Evolutionary conservation across 1,140 invertebrate species (phyloP), one percentile per base, ranked within the genome.

Genomic region (Platyscapa corneri): DNA sequence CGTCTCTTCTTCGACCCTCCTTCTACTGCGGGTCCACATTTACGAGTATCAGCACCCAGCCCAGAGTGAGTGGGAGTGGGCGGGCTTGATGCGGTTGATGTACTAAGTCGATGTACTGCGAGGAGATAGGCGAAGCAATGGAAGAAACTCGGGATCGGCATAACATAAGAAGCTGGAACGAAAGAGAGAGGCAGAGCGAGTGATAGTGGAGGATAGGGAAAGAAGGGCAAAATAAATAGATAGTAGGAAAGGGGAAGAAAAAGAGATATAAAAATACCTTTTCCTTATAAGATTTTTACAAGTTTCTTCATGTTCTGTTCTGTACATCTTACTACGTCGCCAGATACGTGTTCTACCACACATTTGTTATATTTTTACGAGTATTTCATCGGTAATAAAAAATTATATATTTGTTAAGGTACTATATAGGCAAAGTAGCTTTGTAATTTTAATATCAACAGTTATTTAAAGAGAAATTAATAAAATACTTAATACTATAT

Each of bases 21-120:
- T 76, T n/a, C 10, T 32, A 53, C 83, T 6, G 56, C n/a, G n/a
- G 74, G 72, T 83, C 64, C 83, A 84, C 60, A 84, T 78, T 84
- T 84, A 78, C 75, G 75, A 78, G 75, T 53, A 84, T 84, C 83
- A 83, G 56, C 30, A 39, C 70, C 53, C 16, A 37, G 30, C 12
- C 67, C 8, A 10, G n/a, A 56, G 53, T 14, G 42, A 39, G 42
- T 3, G 10, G 49, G 23, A n/a, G 60, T 60, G 75, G 75, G 82
- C 30, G 72, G 70, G 56, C n/a, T 67, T 83, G 53, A 77, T 77
- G 75, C 30, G 82, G 75, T 84, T 78, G 60, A 84, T 65, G 42
- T 84, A 84, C 42, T 65, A 77, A 84, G 60, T 78, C 60, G 75
- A 84, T 84, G 82, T 84, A 78, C 72, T 83, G 37, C 30, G 53